Base-by-base conservation (phyloP, 2,888 invertebrate genomes). In the Mycogona germanica region DNA sequence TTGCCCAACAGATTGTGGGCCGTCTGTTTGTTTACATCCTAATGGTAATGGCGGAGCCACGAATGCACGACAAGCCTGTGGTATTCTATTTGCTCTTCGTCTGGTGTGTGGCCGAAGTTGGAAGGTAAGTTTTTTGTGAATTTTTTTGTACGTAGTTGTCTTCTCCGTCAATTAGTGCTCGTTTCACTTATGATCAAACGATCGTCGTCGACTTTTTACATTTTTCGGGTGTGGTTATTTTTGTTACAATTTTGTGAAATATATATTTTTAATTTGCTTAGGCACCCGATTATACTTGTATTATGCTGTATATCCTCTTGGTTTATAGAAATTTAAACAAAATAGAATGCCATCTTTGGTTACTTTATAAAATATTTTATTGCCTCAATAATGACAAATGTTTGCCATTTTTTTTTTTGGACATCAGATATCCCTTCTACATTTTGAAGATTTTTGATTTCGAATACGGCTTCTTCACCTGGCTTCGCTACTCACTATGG, bases 401-500 rank as follows among this genome's bases (percentile, higher is more conserved):
- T 2, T 9, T 23, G 29, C 2, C 19, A 28, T 2, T 17, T 7
- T 3, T 12, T 26, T 5, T 21, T 14, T 45, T 23, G 6, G 25
- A 26, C n/a, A 19, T 41, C 28, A 88, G 93, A 63, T 96, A 95
- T 72, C 93, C 93, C 0, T 96, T 83, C 71, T 96, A 96, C 71
- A 81, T 93, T 65, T 75, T 83, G 0, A 82, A 85, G 64, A 71
- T 87, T 0, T 78, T 87, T 64, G 81, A 85, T 55, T 78, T 78
- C 26, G 80, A 87, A 56, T 74, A 85, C 30, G 75, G 77, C 44
- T 64, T 85, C 2, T 69, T 96, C 7, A 93, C 89, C 0, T 96
- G 95, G 95, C 71, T 96, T 2, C 78, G 96, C 17, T 95, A 96
- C 69, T 84, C 87, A 0, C 76, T 89, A 53, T 97, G 95, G 95